Percentiles rank a stretch among this genome's conserved stretches.
Evolutionary conservation across 2,797 vertebrate species (phyloP).

Genomic region (Thripadectes ignobilis): DNA sequence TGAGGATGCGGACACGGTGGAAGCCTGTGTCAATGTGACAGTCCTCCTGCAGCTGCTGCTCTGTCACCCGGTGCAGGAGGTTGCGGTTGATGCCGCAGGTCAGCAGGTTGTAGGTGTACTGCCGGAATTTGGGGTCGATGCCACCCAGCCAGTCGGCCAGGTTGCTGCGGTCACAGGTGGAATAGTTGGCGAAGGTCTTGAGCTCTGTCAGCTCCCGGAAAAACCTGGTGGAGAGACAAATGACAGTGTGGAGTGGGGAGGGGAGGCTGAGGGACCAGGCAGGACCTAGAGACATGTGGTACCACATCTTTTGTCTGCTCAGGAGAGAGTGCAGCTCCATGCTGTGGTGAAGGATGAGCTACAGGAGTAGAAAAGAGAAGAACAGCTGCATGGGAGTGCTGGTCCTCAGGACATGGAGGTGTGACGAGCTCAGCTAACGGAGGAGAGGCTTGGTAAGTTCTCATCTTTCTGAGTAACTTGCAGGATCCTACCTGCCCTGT

Average conservation of each 20-base stretch:
- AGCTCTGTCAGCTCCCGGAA: conserved; percentile 91
- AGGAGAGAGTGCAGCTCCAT: not conserved
- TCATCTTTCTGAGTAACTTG: not conserved
- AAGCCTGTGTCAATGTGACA: conserved; percentile 86
- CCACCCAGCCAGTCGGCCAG: conserved; percentile 91
- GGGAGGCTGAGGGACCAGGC: not conserved
- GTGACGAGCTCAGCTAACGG: not conserved
- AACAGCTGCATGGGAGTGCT: fast-evolving
- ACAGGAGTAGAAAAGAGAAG: not conserved
- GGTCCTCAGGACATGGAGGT: fast-evolving
- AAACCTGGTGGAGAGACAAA: conserved; percentile 79
- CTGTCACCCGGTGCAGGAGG: conserved; percentile 85
- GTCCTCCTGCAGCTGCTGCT: conserved; percentile 91
- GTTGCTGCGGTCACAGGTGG: conserved; percentile 95
- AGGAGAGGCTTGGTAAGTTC: not conserved
- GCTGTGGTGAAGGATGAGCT: not conserved
- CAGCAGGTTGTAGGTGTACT: conserved; percentile 94
- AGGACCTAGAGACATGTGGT: fast-evolving
- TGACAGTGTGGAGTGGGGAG: fast-evolving
- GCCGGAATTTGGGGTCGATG: conserved; percentile 90
- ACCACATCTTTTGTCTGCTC: not conserved
- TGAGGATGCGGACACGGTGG: conserved; percentile 90
- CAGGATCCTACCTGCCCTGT: not conserved
- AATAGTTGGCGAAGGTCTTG: conserved; percentile 94
- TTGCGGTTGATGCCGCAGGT: conserved; percentile 89